Percentiles rank a stretch among this genome's conserved stretches.
These are phyloP conservation scores for Osmerus mordax DNA, from an alignment of 2,113 vertebrate genomes.

Conservation along the genomic window DNA sequence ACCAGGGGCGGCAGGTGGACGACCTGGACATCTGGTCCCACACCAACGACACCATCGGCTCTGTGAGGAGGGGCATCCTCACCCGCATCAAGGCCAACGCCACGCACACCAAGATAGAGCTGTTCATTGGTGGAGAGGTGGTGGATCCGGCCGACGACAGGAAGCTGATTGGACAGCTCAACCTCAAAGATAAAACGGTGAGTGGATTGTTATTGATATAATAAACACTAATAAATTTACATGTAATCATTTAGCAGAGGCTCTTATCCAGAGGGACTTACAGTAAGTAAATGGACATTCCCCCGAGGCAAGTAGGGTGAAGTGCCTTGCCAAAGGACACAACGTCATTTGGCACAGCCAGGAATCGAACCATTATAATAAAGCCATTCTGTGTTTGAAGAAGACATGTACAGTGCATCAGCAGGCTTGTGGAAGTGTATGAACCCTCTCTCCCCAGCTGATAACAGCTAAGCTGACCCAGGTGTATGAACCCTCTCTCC, in stretches of 20 bases:
- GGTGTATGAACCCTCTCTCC: conserved; percentile 50
- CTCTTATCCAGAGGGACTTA: too few species aligned
- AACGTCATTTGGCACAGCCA: too few species aligned
- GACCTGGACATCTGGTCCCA: conserved; percentile 91
- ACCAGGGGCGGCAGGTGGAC: conserved; percentile 88
- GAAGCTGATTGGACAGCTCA: conserved; percentile 87
- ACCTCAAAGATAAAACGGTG: conserved; percentile 90
- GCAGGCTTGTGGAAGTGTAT: neutral
- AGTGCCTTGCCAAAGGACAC: too few species aligned
- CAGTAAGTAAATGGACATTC: too few species aligned
- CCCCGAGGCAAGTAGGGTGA: too few species aligned
- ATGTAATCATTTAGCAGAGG: too few species aligned
- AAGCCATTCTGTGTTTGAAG: neutral
- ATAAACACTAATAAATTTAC: too few species aligned
- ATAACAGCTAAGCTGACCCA: conserved; percentile 92
- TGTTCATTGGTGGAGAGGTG: conserved; percentile 86
- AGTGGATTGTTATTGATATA: conserved; percentile 27
- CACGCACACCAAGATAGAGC: conserved; percentile 85
- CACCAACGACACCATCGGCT: conserved; percentile 87
- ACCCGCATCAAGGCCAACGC: conserved; percentile 89
- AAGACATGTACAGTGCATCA: neutral
- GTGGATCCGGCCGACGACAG: conserved; percentile 87
- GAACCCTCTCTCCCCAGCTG: conserved; percentile 59
- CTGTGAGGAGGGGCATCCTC: conserved; percentile 85
- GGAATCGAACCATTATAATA: too few species aligned